Evolutionary conservation across 2,888 invertebrate genomes (phyloP), one percentile per base, ranked within the genome.

Genomic region (Drosophila mercatorum): DNA sequence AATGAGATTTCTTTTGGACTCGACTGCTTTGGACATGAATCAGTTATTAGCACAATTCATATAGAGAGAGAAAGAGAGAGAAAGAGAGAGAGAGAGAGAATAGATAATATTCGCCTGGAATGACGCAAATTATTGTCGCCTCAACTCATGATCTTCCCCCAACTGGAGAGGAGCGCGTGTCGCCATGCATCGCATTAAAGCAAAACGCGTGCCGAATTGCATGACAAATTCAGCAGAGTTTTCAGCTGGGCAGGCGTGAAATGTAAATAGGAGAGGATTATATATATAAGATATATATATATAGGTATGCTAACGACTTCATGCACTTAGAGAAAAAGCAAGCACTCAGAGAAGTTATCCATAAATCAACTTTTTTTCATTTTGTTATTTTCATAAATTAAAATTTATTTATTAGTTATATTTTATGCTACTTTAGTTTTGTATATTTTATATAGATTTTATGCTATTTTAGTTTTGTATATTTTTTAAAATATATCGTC

Each of bases 41-140:
- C 61, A 69, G 52, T 75, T 63, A 59, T 79, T 79, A 55, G 63
- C 69, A 62, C 61, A 64, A 74, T 60, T 61, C 41, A 49, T 65
- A 53, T 41, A 2, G n/a, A 28, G 67, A 31, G 67, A 75, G 22
- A 17, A 17, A 17, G 17, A 17, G 17, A 17, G 17, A 17, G 17
- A 17, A 0, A 17, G 17, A 17, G 17, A 17, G 17, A 17, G 17
- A 17, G 17, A 17, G 17, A 17, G 17, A 17, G 17, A 17, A 53
- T 47, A 65, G 75, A 66, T 57, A 63, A 47, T 63, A 60, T 80
- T 58, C 7, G 63, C 22, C 44, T 38, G 14, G 59, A 43, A 61
- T 80, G 77, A 78, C 77, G 77, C 77, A 78, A 62, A 57, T 38
- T 63, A 52, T 46, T 63, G 67, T 43, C 52, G 31, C 7, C 26